phyloP scores from a whole-genome alignment of 1,140 invertebrate genomes.

The Aphelinus atriplicis region DNA sequence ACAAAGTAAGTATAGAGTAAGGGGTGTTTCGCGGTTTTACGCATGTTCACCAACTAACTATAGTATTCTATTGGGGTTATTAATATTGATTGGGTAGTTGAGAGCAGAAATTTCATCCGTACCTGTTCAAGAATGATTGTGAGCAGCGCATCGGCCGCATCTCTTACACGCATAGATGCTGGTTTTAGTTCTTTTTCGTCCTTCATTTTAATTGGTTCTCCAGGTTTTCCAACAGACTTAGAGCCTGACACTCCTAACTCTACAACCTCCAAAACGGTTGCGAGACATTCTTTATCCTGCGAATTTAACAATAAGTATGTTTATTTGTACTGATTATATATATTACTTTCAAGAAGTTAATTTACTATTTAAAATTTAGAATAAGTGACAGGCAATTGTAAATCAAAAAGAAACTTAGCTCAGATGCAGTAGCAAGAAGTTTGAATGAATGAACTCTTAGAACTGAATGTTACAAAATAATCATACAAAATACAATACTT shows the following conservation, averaged over 20 bases:
- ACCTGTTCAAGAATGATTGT: conserved; percentile 93
- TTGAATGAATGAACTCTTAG: too few relatives aligned
- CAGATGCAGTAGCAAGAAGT: too few relatives aligned
- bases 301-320: neutral
- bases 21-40: neutral
- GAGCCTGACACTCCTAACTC: conserved; percentile 97
- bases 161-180: conserved; percentile 93
- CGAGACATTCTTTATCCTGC: conserved; percentile 90
- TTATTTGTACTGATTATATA: too few relatives aligned
- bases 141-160: conserved; percentile 92
- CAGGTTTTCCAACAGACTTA: conserved; percentile 87
- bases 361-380: too few relatives aligned
- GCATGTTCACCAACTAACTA: neutral
- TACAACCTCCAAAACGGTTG: conserved; percentile 93
- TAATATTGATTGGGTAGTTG: neutral
- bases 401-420: too few relatives aligned
- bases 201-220: conserved; percentile 90
- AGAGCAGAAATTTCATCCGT: conserved; percentile 41
- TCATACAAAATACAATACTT: too few relatives aligned
- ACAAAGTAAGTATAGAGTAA: neutral
- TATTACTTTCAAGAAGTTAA: too few relatives aligned
- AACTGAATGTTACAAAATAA: too few relatives aligned
- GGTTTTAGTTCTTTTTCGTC: conserved; percentile 96
- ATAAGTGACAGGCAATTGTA: too few relatives aligned
- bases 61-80: neutral